Conservation (phyloP, 2,888 invertebrate genomes). For the Limnephilus lunatus region DNA sequence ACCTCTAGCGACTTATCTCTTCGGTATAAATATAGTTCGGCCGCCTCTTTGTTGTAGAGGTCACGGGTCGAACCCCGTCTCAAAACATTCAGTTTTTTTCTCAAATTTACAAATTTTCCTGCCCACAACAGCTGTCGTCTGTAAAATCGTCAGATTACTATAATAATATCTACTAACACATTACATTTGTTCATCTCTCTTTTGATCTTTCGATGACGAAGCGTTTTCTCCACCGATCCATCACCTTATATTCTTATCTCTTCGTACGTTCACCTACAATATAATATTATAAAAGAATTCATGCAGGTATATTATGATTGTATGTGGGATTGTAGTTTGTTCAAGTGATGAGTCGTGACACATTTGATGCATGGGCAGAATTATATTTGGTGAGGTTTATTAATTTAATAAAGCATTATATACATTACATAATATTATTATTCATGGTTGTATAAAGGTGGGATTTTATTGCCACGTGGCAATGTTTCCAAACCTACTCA, state of each 20-base stretch:
- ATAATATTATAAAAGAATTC: neutral
- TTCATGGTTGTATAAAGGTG: neutral
- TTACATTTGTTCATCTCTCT: neutral
- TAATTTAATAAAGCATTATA: neutral
- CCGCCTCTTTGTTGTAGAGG: neutral
- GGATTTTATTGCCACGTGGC: neutral
- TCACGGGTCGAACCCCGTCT: neutral
- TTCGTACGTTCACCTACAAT: neutral
- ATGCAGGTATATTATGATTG: neutral
- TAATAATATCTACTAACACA: neutral
- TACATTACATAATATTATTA: neutral
- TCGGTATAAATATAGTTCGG: too few relatives aligned
- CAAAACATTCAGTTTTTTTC: neutral
- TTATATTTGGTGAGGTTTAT: neutral
- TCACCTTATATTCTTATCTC: neutral
- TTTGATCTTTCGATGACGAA: neutral
- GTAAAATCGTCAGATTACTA: neutral
- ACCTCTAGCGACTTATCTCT: too few relatives aligned
- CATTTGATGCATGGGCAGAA: neutral
- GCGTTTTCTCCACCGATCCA: neutral
- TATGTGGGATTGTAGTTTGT: neutral
- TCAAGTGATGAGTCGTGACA: neutral
- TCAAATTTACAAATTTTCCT: neutral
- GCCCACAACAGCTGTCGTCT: neutral
- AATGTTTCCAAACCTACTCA: neutral